Conservation (phyloP, 2,888 invertebrate species). For the Tortrix viridana region DNA sequence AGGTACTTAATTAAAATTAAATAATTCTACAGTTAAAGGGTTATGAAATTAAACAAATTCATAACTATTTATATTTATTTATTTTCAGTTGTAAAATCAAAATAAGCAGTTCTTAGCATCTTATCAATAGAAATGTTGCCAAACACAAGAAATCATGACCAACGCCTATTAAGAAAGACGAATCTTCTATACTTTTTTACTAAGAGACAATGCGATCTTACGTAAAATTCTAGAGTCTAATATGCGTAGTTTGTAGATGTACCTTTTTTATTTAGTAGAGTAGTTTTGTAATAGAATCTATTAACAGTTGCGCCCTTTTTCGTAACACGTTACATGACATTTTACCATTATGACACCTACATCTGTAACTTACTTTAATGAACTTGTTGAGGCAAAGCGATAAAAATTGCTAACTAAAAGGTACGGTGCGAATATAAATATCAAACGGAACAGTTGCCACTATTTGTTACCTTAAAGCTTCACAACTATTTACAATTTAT, state of each 20-base stretch:
- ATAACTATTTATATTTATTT: conserved; percentile 16
- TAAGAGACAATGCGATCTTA: too few species aligned
- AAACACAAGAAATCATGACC: neutral
- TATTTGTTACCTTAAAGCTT: too few species aligned
- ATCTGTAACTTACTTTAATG: neutral
- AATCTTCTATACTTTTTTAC: too few species aligned
- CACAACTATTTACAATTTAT: too few species aligned
- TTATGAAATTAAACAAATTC: conserved; percentile 7
- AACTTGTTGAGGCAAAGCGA: neutral
- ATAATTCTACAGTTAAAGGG: neutral
- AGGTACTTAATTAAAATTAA: too few species aligned
- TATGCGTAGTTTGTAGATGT: too few species aligned
- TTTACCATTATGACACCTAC: neutral
- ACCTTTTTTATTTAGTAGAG: too few species aligned
- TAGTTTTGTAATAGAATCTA: too few species aligned
- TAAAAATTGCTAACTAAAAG: too few species aligned
- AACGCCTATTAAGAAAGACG: neutral
- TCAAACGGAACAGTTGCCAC: too few species aligned
- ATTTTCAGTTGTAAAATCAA: conserved; percentile 25
- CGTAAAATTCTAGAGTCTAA: too few species aligned
- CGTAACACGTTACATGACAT: neutral
- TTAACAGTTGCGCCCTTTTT: neutral
- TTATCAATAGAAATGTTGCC: conserved; percentile 17
- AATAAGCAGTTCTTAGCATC: conserved; percentile 20
- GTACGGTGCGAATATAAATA: too few species aligned